Evolutionary conservation across 2,888 invertebrate genomes (phyloP).

Genomic region (Macaria notata): DNA sequence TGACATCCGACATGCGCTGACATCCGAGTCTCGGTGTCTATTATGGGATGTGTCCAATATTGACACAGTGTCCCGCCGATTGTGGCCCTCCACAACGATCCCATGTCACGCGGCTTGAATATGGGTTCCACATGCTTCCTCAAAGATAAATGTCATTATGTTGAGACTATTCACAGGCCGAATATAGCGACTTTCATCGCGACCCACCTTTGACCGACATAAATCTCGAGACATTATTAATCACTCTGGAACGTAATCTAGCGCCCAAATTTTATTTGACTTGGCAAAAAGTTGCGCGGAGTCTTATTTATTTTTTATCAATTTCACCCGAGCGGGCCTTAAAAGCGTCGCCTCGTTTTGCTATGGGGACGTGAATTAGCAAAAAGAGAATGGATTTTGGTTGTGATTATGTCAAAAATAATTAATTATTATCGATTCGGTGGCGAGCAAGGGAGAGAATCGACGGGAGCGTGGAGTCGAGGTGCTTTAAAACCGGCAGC

Average conservation of each 20-base stretch:
- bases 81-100: constrained; percentile 65
- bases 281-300: constrained; percentile 67
- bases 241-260: constrained; percentile 61
- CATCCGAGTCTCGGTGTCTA: constrained; percentile 60
- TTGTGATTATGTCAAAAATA: constrained; percentile 88
- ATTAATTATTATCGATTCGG: constrained; percentile 87
- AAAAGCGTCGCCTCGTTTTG: constrained; percentile 77
- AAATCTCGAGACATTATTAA: constrained; percentile 60
- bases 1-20: constrained; percentile 57
- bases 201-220: constrained; percentile 35
- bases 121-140: constrained; percentile 52
- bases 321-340: constrained; percentile 70
- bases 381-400: constrained; percentile 85
- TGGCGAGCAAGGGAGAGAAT: constrained; percentile 68
- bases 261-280: constrained; percentile 69
- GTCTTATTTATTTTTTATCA: constrained; percentile 81
- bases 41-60: constrained; percentile 70
- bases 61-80: constrained; percentile 71
- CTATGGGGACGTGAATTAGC: constrained; percentile 86
- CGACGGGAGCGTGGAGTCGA: constrained; percentile 61
- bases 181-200: constrained; percentile 23
- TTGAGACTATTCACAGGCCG: constrained; percentile 21
- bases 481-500: constrained; percentile 74
- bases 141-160: constrained; percentile 41
- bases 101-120: constrained; percentile 65